phyloP scores from a whole-genome alignment of 2,888 invertebrate species.

The Idaea dimidiata region DNA sequence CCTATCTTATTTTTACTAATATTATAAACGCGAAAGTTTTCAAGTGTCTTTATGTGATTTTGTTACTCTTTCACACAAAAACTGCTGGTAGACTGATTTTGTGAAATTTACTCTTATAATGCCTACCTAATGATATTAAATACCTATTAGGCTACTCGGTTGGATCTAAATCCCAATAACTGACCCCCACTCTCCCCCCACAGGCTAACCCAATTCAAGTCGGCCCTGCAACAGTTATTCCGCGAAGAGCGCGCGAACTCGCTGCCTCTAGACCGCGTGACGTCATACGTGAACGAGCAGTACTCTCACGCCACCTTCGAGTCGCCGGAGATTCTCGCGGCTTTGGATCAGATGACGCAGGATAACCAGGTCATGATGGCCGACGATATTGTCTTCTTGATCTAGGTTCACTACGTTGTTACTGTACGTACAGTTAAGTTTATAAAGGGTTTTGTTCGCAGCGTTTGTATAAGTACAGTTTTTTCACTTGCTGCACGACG shows the following conservation, averaged over 20 bases:
- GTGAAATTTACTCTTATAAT: too few relatives aligned
- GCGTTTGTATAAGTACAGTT: too few relatives aligned
- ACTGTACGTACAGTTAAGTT: neutral
- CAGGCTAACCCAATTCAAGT: conserved; percentile 85
- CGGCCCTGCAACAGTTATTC: conserved; percentile 87
- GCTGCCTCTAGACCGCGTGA: conserved; percentile 84
- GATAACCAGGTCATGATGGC: conserved; percentile 96
- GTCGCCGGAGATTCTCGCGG: conserved; percentile 87
- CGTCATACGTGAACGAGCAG: conserved; percentile 83
- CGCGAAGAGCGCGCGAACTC: conserved; percentile 88
- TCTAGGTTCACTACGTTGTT: conserved; percentile 73
- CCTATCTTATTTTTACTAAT: too few relatives aligned
- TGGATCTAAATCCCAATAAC: neutral
- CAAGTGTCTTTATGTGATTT: too few relatives aligned
- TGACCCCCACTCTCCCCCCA: neutral
- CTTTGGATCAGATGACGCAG: conserved; percentile 90
- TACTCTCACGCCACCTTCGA: conserved; percentile 81
- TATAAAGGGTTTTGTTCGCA: neutral
- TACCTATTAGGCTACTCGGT: too few relatives aligned
- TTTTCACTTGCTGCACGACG: too few relatives aligned
- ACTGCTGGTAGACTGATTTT: too few relatives aligned
- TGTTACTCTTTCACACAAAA: too few relatives aligned
- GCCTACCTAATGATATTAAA: too few relatives aligned
- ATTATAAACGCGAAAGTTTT: too few relatives aligned
- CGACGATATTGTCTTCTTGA: conserved; percentile 90